phyloP scores from a whole-genome alignment of 2,797 vertebrate species.

The Artibeus lituratus region DNA sequence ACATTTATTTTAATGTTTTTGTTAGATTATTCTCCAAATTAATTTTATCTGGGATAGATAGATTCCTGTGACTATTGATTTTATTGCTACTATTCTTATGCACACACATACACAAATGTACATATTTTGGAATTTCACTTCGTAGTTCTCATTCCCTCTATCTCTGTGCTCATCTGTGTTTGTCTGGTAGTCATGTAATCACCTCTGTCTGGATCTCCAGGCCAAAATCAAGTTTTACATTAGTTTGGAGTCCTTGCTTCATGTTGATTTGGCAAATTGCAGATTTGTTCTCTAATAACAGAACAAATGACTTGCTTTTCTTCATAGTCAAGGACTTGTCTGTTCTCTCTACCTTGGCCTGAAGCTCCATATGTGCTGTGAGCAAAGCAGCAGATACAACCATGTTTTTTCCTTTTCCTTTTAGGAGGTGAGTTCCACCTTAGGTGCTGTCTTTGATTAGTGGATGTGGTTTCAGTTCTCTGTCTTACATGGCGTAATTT shows the following conservation, averaged over 20 bases:
- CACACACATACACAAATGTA: no score
- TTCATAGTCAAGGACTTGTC: background rate
- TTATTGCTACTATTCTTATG: background rate
- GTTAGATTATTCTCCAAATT: background rate
- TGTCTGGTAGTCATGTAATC: background rate
- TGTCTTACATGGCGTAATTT: background rate
- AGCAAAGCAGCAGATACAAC: background rate
- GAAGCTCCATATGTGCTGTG: background rate
- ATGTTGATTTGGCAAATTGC: background rate
- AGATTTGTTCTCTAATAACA: background rate
- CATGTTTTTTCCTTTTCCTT: background rate
- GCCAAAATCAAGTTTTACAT: background rate
- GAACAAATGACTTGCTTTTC: background rate
- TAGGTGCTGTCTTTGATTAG: background rate
- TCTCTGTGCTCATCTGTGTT: background rate
- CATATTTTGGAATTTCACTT: background rate
- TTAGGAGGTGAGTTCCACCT: background rate
- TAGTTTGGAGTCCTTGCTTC: background rate
- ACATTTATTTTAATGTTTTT: background rate
- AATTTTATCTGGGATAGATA: background rate
- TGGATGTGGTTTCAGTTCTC: background rate
- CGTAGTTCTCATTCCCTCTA: background rate
- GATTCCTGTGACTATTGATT: background rate
- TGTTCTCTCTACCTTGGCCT: background rate
- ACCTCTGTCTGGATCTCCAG: background rate